Base-by-base conservation (phyloP, 2,888 invertebrate genomes). In the Poecilus cupreus region DNA sequence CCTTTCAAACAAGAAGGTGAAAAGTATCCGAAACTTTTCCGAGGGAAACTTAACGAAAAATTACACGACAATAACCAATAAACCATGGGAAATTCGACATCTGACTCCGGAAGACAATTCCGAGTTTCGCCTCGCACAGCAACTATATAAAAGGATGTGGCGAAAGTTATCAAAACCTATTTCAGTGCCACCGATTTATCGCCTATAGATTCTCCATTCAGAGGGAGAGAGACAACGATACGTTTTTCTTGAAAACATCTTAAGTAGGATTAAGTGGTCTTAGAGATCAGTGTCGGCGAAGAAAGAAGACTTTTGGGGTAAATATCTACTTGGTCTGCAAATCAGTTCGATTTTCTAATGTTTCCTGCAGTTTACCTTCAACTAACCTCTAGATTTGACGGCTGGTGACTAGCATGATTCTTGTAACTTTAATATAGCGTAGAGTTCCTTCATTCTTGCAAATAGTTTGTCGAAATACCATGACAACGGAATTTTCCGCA, bases 251-350 rank as follows among this genome's bases (percentile, higher is more conserved):
- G 74, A 76, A 81, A 85, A 84, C 84, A 84, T 84, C 84, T 84
- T 84, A 85, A 84, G 84, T 83, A 84, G 84, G 84, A 84, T 85
- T 84, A 85, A 81, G 79, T 72, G 57, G 78, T 79, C 75, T 79
- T 82, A 70, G 75, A 81, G 57, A 54, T 13, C 81, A 81, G 81
- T 74, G 75, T 10, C 75, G 72, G 32, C 5, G 49, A 13, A 68
- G 43, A 51, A 11, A 22, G 1, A 22, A 10, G 43, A 46, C 46
- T 43, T 3, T 13, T 10, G 22, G 10, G 16, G 49, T n/a, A 26
- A 2, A 5, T 26, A 26, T 26, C 26, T n/a, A n/a, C n/a, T n/a
- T n/a, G n/a, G n/a, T n/a, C n/a, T n/a, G n/a, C n/a, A n/a, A n/a
- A n/a, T n/a, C n/a, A n/a, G n/a, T n/a, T n/a, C n/a, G n/a, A n/a